These are phyloP conservation scores for Pelodiscus sinensis DNA, from an alignment of 2,113 vertebrate species.

Conservation along the genomic window DNA sequence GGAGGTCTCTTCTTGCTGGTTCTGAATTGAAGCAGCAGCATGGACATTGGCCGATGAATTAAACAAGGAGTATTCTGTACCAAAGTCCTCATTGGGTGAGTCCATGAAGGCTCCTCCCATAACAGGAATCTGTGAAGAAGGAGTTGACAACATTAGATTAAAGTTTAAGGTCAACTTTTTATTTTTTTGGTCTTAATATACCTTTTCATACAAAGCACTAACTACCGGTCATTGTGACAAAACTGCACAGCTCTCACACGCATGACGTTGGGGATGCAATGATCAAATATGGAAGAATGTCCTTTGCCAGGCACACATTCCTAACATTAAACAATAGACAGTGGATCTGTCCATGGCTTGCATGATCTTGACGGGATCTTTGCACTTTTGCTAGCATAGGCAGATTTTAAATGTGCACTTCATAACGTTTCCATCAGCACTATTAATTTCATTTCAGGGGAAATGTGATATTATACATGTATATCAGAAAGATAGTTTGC, in stretches of 20 bases:
- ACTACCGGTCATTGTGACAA: not conserved
- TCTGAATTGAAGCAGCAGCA: conserved; percentile 81
- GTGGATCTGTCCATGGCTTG: not conserved
- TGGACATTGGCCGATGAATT: conserved; percentile 95
- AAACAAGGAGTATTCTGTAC: conserved; percentile 94
- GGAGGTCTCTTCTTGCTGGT: conserved; percentile 86
- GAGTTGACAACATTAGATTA: conserved; percentile 37
- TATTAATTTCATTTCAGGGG: not conserved
- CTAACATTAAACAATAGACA: not conserved
- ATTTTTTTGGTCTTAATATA: not conserved
- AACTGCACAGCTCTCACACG: not conserved
- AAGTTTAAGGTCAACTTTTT: not conserved
- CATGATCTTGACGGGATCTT: not conserved
- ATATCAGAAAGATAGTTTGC: not conserved
- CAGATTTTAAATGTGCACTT: not conserved
- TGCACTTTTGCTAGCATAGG: not conserved
- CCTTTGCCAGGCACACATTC: not conserved
- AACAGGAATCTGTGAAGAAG: conserved; percentile 90
- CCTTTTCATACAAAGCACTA: not conserved
- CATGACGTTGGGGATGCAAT: fast-evolving
- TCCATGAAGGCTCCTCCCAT: conserved; percentile 99
- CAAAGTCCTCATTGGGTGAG: conserved; percentile 95
- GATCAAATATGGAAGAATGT: not conserved
- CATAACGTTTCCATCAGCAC: not conserved
- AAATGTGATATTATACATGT: not conserved